A percentile compares a stretch with the other conserved stretches of the same genome.
Conservation (phyloP, 2,888 invertebrate species). For the Dryobotodes eremita region DNA sequence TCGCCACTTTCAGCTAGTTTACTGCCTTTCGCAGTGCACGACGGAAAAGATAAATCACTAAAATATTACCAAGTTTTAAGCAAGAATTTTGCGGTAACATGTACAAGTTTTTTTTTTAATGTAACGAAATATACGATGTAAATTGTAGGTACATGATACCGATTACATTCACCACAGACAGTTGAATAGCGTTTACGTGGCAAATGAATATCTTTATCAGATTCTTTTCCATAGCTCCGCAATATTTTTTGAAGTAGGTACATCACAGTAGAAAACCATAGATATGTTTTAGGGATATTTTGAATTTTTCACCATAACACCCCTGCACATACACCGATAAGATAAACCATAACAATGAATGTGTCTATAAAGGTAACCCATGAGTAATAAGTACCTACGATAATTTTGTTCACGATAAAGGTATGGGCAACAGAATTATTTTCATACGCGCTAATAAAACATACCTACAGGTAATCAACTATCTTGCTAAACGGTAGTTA, state of each 20-base stretch:
- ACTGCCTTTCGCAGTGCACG: constrained; percentile 51
- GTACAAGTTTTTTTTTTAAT: background rate
- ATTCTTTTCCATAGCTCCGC: background rate
- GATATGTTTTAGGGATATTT: background rate
- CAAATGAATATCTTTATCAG: background rate
- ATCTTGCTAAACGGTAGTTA: background rate
- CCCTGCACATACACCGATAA: constrained; percentile 13
- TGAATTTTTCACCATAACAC: constrained; percentile 7
- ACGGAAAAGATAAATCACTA: constrained; percentile 59
- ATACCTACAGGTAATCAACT: background rate
- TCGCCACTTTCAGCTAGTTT: constrained; percentile 66
- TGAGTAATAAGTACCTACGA: constrained; percentile 16
- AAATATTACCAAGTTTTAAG: constrained; percentile 59
- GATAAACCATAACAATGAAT: constrained; percentile 42
- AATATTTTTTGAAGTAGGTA: background rate
- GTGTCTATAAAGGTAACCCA: constrained; percentile 34
- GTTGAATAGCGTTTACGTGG: background rate
- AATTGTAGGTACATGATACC: background rate
- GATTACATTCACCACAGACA: background rate
- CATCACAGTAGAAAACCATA: background rate
- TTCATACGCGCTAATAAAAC: constrained; percentile 23
- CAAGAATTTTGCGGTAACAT: constrained; percentile 34
- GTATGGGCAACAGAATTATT: constrained; percentile 23
- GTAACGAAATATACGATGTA: background rate
- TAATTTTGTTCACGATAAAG: constrained; percentile 38